Evolutionary conservation across 2,113 vertebrate genomes (phyloP).

Genomic region (Diadophis punctatus): DNA sequence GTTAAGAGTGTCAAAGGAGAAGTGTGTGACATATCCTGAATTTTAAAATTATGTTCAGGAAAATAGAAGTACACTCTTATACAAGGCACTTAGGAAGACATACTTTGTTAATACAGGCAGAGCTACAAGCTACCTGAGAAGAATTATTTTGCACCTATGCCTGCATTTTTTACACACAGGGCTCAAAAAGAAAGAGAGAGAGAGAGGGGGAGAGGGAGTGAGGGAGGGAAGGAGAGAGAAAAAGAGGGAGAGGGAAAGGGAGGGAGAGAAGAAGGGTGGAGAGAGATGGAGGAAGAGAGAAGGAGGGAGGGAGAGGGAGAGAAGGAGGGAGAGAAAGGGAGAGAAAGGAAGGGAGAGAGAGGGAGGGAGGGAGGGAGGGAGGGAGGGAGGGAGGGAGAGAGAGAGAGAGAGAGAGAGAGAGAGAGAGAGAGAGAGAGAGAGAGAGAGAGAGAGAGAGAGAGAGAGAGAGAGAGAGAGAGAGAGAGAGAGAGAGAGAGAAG

Average conservation of each 20-base stretch:
- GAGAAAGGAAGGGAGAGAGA: too few relatives aligned
- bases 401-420: too few relatives aligned
- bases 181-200: constrained; percentile 1
- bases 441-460: too few relatives aligned
- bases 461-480: not conserved
- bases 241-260: too few relatives aligned
- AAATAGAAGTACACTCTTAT: not conserved
- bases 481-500: constrained; percentile 28
- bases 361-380: too few relatives aligned
- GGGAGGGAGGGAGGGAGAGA: not conserved
- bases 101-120: not conserved
- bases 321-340: fast-evolving
- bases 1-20: not conserved
- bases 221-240: too few relatives aligned
- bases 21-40: not conserved
- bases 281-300: constrained; percentile 12
- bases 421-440: too few relatives aligned
- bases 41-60: not conserved
- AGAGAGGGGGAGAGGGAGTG: too few relatives aligned
- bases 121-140: not conserved
- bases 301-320: not conserved
- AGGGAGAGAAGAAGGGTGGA: too few relatives aligned
- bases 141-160: not conserved
- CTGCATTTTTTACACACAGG: not conserved
- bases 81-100: not conserved